A percentile compares a stretch with the other conserved stretches of the same genome.
Conservation (phyloP, 2,113 vertebrate species). For the Megatriorchis doriae region DNA sequence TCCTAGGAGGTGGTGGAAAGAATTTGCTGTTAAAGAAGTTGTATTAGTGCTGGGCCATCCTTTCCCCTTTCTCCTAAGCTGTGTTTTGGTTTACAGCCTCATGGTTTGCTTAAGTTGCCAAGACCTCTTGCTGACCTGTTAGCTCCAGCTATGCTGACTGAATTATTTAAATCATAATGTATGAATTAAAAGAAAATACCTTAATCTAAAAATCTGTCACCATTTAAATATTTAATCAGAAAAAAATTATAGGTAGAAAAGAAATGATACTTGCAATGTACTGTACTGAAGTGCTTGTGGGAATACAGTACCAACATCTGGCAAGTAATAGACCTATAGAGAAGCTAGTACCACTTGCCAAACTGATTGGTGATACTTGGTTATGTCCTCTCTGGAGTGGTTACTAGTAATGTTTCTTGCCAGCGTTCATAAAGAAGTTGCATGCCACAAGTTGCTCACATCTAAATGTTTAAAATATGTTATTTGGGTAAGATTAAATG, state of each 20-base stretch:
- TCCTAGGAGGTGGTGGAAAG: neutral
- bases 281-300: neutral
- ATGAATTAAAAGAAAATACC: neutral
- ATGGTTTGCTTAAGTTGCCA: neutral
- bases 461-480: neutral
- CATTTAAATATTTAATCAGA: neutral
- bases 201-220: neutral
- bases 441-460: neutral
- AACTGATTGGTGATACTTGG: neutral
- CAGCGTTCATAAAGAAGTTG: neutral
- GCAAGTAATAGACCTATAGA: neutral
- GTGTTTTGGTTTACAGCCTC: neutral
- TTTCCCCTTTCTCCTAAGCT: neutral
- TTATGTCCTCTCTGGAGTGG: neutral
- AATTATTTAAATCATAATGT: neutral
- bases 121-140: neutral
- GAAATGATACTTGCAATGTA: neutral
- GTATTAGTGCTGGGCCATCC: neutral
- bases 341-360: neutral
- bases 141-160: neutral
- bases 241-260: neutral
- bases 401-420: neutral
- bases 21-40: neutral
- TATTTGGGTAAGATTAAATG: neutral
- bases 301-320: neutral